Conservation (phyloP, 2,888 invertebrate species). For the Sepiola atlantica region DNA sequence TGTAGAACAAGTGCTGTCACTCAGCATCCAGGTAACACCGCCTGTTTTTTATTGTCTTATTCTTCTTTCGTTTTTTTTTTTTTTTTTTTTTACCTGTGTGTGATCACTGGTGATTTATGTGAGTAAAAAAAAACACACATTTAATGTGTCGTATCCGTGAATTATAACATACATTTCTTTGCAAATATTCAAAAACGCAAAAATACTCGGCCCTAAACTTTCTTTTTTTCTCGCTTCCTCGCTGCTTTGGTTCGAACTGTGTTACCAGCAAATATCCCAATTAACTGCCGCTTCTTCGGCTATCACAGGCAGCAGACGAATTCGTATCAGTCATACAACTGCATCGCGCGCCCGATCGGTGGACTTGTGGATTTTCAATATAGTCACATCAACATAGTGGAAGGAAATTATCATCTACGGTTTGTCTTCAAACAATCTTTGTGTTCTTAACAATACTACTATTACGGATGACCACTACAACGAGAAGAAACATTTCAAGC, state of each 20-base stretch:
- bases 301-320: conserved; percentile 15
- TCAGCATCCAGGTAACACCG: too few species aligned
- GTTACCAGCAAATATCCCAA: not conserved
- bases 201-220: too few species aligned
- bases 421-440: not conserved
- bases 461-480: not conserved
- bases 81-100: too few species aligned
- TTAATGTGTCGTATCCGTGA: too few species aligned
- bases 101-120: too few species aligned
- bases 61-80: too few species aligned
- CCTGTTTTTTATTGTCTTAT: too few species aligned
- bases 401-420: not conserved
- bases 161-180: too few species aligned
- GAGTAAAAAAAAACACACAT: too few species aligned
- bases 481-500: not conserved
- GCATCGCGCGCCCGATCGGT: not conserved
- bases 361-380: not conserved
- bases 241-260: not conserved
- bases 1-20: too few species aligned
- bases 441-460: not conserved
- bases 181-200: too few species aligned
- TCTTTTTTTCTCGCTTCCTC: not conserved
- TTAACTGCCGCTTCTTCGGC: not conserved
- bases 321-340: not conserved
- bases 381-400: not conserved